Conservation (phyloP, 2,888 invertebrate species). For the Dorcus hopei region DNA sequence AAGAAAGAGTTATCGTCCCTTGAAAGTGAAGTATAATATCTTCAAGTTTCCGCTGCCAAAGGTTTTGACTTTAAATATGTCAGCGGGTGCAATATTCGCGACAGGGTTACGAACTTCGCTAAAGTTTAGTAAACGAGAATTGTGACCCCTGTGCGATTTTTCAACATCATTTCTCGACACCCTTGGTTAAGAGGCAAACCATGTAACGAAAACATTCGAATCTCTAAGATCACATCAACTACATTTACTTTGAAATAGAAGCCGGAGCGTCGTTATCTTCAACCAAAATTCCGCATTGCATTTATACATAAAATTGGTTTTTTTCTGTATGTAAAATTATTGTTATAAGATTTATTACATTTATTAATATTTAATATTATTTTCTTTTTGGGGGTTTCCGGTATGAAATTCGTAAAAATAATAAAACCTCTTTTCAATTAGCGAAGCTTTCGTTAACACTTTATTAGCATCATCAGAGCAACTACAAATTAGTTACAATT, state of each 20-base stretch:
- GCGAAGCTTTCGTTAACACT: too few species aligned
- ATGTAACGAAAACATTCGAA: constrained; percentile 38
- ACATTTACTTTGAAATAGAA: constrained; percentile 14
- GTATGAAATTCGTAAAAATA: too few species aligned
- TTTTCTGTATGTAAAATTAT: too few species aligned
- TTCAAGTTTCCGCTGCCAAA: constrained; percentile 30
- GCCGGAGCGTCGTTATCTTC: too few species aligned
- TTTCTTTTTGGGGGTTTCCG: too few species aligned
- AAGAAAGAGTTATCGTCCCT: not conserved
- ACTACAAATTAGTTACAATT: too few species aligned
- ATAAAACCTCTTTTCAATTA: too few species aligned
- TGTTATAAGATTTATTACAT: too few species aligned
- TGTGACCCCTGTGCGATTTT: constrained; percentile 37
- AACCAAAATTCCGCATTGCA: too few species aligned
- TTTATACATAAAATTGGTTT: too few species aligned
- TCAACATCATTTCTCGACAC: constrained; percentile 38
- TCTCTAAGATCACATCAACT: constrained; percentile 23
- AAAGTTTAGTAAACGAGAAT: constrained; percentile 34
- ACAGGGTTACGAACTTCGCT: constrained; percentile 29
- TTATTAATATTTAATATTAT: too few species aligned
- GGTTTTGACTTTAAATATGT: constrained; percentile 33
- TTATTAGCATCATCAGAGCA: too few species aligned
- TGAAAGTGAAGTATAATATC: constrained; percentile 21
- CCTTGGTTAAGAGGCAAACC: constrained; percentile 39
- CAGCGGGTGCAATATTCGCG: constrained; percentile 28